Evolutionary conservation across 2,888 invertebrate species (phyloP), one percentile per base, ranked within the genome.

Genomic region (Sylvicola cinctus): DNA sequence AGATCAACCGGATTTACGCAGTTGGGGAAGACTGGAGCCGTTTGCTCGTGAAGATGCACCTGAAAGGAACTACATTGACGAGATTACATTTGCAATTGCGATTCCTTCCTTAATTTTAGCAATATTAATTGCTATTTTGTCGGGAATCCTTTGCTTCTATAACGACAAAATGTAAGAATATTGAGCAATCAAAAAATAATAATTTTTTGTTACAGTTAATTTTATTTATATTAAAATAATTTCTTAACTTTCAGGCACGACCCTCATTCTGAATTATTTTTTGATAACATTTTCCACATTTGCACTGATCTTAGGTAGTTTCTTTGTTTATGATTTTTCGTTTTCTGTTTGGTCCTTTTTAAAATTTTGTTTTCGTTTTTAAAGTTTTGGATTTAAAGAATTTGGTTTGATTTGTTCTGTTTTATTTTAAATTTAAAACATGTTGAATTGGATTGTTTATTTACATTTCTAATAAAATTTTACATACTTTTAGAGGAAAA

Each of bases 81-180:
- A 80, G 48, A 60, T 79, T 42, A 63, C 70, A 1, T 68, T 74
- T 3, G 73, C 78, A 0, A 66, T 80, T 37, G 65, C 77, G 10
- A 65, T 76, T 11, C 81, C 83, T 0, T 60, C 74, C 41, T 51
- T 73, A 35, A 58, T 81, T 30, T 61, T 83, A 48, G 54, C 78
- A 30, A 49, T 78, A 13, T 55, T 79, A 2, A 63, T 73, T 2
- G 63, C 73, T 3, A 61, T 76, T 6, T 51, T 83, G 3, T 75
- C 79, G 0, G 67, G 74, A 3, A 69, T 77, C 1, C 59, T 83
- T 10, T 83, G 81, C 52, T 71, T 80, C 42, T 72, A 78, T 43
- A 74, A 78, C 46, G 74, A 75, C 41, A 71, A 74, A 49, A 62
- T 76, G 80, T 81, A 55, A 78, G 79, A 72, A 46, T 38, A 32